Percentiles rank a stretch among this genome's conserved stretches.
Evolutionary conservation across 1,140 invertebrate genomes (phyloP).

Genomic region (Aporrectodea caliginosa): DNA sequence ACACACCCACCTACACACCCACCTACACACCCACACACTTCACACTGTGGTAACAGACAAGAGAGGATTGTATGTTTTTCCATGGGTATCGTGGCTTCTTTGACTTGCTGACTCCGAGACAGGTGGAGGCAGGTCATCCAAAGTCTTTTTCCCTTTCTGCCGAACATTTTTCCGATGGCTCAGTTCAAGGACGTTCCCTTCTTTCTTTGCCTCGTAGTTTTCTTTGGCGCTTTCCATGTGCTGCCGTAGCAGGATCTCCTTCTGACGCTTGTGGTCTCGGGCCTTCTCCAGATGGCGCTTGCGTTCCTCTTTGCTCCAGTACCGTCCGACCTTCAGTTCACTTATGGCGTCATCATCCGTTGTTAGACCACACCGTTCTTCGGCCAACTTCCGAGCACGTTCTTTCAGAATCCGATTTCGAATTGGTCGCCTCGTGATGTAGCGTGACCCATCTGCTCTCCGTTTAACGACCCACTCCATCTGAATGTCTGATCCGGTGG

Average conservation of each 20-base stretch:
- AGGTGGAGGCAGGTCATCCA: neutral
- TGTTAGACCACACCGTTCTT: slow-evolving; percentile 69
- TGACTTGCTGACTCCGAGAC: neutral
- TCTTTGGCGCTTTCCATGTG: neutral
- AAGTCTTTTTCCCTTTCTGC: neutral
- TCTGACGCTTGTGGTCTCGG: slow-evolving; percentile 61
- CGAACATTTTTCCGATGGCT: neutral
- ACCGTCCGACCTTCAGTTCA: slow-evolving; percentile 73
- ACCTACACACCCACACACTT: neutral
- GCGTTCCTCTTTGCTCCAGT: slow-evolving; percentile 75
- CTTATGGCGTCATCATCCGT: slow-evolving; percentile 79
- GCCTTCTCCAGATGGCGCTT: slow-evolving; percentile 71
- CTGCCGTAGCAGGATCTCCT: slow-evolving; percentile 37
- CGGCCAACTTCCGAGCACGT: slow-evolving; percentile 65
- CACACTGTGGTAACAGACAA: neutral
- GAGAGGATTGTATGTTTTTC: neutral
- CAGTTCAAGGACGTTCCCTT: neutral
- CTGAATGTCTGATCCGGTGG: slow-evolving; percentile 26
- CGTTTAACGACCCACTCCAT: slow-evolving; percentile 80
- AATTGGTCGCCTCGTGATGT: slow-evolving; percentile 70
- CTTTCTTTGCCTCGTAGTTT: neutral
- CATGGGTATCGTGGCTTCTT: neutral
- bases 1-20: neutral
- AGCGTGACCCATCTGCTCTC: slow-evolving; percentile 72
- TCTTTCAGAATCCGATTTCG: slow-evolving; percentile 68